Evolutionary conservation across 2,888 invertebrate genomes (phyloP), one percentile per base, ranked within the genome.

Genomic region (Meghimatium bilineatum): DNA sequence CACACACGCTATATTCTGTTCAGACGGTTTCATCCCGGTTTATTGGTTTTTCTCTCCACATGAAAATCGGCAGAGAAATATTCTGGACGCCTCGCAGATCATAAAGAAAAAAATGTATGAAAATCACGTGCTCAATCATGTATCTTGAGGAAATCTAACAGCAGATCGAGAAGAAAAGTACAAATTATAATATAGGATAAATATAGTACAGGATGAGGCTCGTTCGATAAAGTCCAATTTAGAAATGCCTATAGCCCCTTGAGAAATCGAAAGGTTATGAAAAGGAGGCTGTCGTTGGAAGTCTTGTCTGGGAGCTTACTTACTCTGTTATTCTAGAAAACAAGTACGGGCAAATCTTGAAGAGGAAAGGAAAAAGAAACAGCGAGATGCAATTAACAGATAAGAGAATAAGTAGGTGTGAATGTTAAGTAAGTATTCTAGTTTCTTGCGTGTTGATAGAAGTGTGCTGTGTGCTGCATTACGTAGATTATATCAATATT

Each of bases 31-130:
- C 66, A 66, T 14, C 32, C 66, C 29, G 32, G 8, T n/a, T 29
- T 66, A 66, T 66, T 66, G 66, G 66, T 32, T 66, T 32, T 66
- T 66, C 66, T 66, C 32, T 66, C 66, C 66, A 29, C 66, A 26
- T 32, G 66, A 14, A 29, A 32, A 60, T 60, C 3, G n/a, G 60
- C 6, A 60, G 10, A 60, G 20, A 60, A 60, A 26, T 60, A 60
- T 60, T 20, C 60, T 60, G 60, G n/a, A 60, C 6, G n/a, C 17
- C 20, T n/a, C 20, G 60, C 2, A 20, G n/a, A 60, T 26, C 60
- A n/a, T 5, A 20, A 20, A 60, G n/a, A 60, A 26, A n/a, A 60
- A 60, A 12, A 12, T 12, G 6, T 44, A 8, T 44, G 12, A 5
- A 44, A 44, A 12, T 44, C 44, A 44, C 44, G 44, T 44, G 44